phyloP scores from a whole-genome alignment of 2,888 invertebrate genomes.

The Poecilus cupreus region DNA sequence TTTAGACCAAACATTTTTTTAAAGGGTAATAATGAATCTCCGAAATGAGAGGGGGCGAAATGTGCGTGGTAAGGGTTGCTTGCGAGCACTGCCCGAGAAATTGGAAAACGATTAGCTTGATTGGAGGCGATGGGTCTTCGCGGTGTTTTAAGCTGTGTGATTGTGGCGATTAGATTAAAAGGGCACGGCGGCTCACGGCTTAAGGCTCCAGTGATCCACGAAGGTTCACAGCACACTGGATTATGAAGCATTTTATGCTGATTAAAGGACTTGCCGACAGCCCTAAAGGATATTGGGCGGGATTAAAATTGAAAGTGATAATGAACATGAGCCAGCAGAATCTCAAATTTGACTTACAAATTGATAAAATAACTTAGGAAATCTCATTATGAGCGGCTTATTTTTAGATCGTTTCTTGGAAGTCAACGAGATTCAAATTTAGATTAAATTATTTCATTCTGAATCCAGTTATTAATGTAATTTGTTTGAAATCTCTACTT shows the following conservation, averaged over 20 bases:
- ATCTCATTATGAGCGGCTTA: no score
- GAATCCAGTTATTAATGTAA: no score
- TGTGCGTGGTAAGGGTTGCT: no score
- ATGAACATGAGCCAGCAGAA: background rate
- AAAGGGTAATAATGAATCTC: no score
- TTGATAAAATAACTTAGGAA: no score
- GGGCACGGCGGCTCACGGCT: background rate
- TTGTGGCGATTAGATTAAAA: conserved; percentile 1
- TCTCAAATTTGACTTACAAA: no score
- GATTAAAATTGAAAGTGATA: background rate
- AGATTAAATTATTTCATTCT: no score
- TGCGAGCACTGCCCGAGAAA: background rate
- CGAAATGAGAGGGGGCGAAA: no score
- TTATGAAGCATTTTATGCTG: conserved; percentile 25
- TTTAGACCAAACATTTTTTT: no score
- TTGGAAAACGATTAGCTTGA: conserved; percentile 20
- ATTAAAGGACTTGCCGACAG: conserved; percentile 9
- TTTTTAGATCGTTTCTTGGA: no score
- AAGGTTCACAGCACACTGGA: background rate
- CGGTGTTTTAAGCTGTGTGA: background rate
- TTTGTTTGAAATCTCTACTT: no score
- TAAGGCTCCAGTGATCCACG: background rate
- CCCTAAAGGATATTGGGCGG: background rate
- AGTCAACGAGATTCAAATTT: no score
- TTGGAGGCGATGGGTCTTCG: background rate